Percentiles rank a stretch among this genome's conserved stretches.
Conservation (phyloP, 2,113 vertebrate species). For the Mormyrus iriodes region DNA sequence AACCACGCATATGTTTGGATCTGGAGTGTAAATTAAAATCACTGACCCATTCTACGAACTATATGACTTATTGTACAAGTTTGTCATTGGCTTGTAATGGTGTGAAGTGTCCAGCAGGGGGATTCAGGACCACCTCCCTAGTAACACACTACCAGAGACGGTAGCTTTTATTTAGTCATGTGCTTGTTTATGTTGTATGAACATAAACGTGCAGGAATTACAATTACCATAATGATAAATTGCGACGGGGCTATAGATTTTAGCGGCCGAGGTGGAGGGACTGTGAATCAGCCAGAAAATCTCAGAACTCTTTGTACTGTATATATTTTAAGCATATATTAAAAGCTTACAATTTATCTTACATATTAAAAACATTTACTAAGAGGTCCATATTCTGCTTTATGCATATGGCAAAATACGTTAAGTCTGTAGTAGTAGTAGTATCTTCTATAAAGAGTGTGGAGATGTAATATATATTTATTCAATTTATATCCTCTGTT, state of each 20-base stretch:
- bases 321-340: not conserved
- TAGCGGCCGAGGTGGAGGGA: not conserved
- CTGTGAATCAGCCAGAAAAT: not conserved
- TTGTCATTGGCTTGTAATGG: not conserved
- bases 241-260: not conserved
- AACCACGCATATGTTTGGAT: not conserved
- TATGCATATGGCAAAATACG: not conserved
- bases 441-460: not conserved
- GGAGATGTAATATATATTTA: not conserved
- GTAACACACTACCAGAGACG: not conserved
- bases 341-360: not conserved
- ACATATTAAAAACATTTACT: not conserved
- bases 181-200: not conserved
- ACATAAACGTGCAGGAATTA: not conserved
- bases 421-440: not conserved
- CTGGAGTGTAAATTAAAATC: conserved; percentile 4
- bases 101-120: not conserved
- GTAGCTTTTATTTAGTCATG: not conserved
- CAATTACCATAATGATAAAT: not conserved
- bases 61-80: not conserved
- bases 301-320: not conserved
- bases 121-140: not conserved
- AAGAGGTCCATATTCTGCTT: not conserved
- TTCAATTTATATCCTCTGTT: not conserved
- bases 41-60: not conserved